Base-by-base conservation (phyloP, 2,888 invertebrate genomes). In the Leucoma salicis region DNA sequence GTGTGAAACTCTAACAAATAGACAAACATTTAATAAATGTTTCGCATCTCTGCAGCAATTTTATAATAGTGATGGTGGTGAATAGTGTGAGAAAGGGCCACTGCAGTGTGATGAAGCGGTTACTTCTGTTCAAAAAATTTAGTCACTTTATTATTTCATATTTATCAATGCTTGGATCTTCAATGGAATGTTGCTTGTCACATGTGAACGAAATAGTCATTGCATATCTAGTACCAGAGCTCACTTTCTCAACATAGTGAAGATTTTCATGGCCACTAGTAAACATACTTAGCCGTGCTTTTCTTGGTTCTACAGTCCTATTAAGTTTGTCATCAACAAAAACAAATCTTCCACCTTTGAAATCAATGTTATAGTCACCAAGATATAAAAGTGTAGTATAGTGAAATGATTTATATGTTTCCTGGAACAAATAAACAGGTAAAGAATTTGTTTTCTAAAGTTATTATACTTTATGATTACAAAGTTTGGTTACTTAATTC, bases 151-250 rank as follows among this genome's bases (percentile, higher is more conserved):
- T 60, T 50, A 44, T 35, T 46, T 76, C 14, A 39, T 49, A 80
- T 66, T 82, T 79, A 51, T 62, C 63, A 35, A 47, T 53, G 62
- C 68, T 77, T 36, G 85, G 83, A 46, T 95, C 93, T 36, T 87
- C 77, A 66, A 95, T 94, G 14, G 93, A 93, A 70, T 91, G 91
- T 31, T 89, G 81, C 38, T 90, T 82, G 79, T 96, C 93, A 82
- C 97, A 97, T 3, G 96, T 96, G 74, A 97, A 97, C 31, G 96
- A 95, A 35, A 97, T 93, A 0, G 96, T 96, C 53, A 97, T 90
- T 3, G 96, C 96, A 78, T 94, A 96, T 69, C 97, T 79, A 3
- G 90, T 90, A 11, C 97, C 97, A 14, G 92, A 90, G 7, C 88
- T 91, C 3, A 97, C 94, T 76, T 92, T 92, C 78, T 97, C 97